Evolutionary conservation across 2,113 vertebrate genomes (phyloP).

Genomic region (Acrocephalus arundinaceus): DNA sequence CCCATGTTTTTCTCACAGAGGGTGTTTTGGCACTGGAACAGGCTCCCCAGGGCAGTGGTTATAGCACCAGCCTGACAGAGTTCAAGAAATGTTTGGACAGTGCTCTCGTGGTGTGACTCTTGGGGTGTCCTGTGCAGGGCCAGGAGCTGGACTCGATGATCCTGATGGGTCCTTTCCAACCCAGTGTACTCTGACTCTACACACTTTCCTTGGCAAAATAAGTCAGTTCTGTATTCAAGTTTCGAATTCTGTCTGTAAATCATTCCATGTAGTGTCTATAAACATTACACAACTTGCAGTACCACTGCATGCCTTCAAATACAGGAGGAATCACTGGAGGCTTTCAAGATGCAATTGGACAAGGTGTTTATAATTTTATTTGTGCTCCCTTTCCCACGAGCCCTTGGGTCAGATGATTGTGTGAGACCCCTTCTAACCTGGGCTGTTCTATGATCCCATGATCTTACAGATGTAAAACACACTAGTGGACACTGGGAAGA

Average conservation of each 20-base stretch:
- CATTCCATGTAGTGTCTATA: background rate
- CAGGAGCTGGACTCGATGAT: background rate
- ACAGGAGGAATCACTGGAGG: background rate
- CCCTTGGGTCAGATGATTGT: background rate
- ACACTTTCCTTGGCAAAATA: background rate
- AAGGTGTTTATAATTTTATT: background rate
- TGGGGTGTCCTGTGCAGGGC: background rate
- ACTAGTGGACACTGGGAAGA: background rate
- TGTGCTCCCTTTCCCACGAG: fast-evolving
- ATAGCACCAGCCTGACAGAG: background rate
- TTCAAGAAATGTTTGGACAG: background rate
- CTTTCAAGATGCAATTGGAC: background rate
- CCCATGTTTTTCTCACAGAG: background rate
- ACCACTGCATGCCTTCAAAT: background rate
- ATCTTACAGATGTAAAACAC: background rate
- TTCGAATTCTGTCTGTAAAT: background rate
- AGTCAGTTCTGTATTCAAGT: background rate
- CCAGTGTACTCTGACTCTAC: background rate
- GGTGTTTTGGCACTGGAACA: background rate
- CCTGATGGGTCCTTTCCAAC: background rate
- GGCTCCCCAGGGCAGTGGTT: background rate
- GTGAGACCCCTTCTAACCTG: background rate
- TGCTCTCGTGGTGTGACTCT: background rate
- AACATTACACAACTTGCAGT: background rate
- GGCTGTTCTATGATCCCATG: background rate